These are phyloP conservation scores for Boloria selene DNA, from an alignment of 2,888 invertebrate species.

Conservation along the genomic window DNA sequence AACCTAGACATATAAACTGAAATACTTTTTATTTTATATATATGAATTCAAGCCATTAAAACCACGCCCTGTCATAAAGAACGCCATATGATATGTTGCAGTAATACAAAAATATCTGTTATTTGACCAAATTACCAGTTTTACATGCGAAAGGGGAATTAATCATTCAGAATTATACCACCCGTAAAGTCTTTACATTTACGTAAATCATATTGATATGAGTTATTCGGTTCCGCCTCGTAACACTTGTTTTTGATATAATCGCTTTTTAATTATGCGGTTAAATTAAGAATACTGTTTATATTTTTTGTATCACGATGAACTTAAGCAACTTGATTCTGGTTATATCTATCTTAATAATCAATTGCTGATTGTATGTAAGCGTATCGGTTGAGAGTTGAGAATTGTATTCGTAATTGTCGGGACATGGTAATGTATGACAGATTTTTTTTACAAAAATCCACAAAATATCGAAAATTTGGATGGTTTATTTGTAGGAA, in stretches of 20 bases:
- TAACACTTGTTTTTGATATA: slow-evolving; percentile 36
- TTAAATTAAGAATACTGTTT: slow-evolving; percentile 26
- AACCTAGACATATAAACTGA: slow-evolving; percentile 40
- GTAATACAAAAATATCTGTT: slow-evolving; percentile 42
- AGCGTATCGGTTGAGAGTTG: too few species aligned
- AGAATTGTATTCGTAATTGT: too few species aligned
- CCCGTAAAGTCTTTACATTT: slow-evolving; percentile 35
- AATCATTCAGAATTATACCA: slow-evolving; percentile 39
- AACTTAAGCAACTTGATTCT: slow-evolving; percentile 16
- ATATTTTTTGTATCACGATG: slow-evolving; percentile 29
- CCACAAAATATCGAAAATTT: too few species aligned
- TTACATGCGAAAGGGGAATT: slow-evolving; percentile 29
- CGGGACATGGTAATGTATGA: too few species aligned
- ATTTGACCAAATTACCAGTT: slow-evolving; percentile 44
- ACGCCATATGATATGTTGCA: slow-evolving; percentile 32
- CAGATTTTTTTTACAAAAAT: too few species aligned
- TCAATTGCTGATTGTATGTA: too few species aligned
- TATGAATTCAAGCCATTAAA: slow-evolving; percentile 39
- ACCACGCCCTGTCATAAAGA: slow-evolving; percentile 44
- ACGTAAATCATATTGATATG: slow-evolving; percentile 26
- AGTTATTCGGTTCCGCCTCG: slow-evolving; percentile 36
- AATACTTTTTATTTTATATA: slow-evolving; percentile 43
- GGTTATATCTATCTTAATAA: not conserved
- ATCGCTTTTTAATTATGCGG: slow-evolving; percentile 36
- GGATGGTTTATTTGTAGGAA: too few species aligned